A percentile compares a stretch with the other conserved stretches of the same genome.
Conservation (phyloP, 2,113 vertebrate genomes). For the Elachura formosa region DNA sequence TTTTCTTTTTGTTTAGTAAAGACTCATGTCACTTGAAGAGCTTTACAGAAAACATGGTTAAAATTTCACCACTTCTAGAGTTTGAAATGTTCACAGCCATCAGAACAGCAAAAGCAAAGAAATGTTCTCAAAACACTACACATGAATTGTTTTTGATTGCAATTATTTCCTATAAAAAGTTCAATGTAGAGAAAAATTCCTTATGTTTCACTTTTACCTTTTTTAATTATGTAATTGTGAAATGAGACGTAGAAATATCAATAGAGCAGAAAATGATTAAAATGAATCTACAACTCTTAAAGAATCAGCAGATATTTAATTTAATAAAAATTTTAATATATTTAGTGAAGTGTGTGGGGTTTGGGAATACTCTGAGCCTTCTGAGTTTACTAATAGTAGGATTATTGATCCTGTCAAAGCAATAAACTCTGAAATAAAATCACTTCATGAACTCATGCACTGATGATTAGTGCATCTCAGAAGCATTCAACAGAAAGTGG, state of each 20-base stretch:
- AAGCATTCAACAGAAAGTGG: not conserved
- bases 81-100: not conserved
- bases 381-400: not conserved
- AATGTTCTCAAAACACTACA: not conserved
- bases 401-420: slow-evolving; percentile 56
- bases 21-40: not conserved
- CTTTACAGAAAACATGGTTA: not conserved
- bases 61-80: not conserved
- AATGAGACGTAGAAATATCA: not conserved
- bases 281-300: not conserved
- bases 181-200: not conserved
- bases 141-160: not conserved
- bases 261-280: not conserved
- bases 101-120: not conserved
- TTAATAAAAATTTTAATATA: not conserved
- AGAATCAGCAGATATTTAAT: not conserved
- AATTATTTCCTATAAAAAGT: not conserved
- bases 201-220: not conserved
- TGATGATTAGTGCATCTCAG: not conserved
- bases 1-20: not conserved
- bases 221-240: not conserved
- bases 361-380: not conserved
- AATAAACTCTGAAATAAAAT: slow-evolving; percentile 54
- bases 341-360: not conserved
- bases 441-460: not conserved